These are phyloP conservation scores for Motacilla alba DNA, from an alignment of 2,113 vertebrate species.

Conservation along the genomic window DNA sequence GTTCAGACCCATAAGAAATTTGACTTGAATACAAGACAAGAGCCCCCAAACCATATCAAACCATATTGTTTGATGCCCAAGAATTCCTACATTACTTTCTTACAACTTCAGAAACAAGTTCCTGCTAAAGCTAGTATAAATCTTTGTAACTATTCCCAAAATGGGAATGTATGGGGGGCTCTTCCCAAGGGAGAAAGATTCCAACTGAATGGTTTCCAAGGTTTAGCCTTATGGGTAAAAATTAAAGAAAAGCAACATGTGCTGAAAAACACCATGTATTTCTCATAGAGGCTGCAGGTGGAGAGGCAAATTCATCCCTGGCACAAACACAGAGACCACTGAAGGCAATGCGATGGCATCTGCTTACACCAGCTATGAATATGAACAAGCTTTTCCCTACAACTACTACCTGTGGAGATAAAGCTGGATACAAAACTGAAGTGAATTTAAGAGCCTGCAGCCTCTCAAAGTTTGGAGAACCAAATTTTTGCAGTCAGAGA, in stretches of 20 bases:
- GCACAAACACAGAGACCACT: background rate
- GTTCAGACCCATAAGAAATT: background rate
- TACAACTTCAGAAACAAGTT: background rate
- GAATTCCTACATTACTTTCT: background rate
- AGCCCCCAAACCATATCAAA: background rate
- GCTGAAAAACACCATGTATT: background rate
- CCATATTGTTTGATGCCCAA: background rate
- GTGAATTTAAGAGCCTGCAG: background rate
- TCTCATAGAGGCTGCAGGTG: background rate
- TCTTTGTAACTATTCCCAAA: background rate
- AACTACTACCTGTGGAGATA: background rate
- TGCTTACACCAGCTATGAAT: background rate
- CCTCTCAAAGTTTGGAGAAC: background rate
- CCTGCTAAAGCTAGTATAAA: background rate
- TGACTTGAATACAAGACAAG: background rate
- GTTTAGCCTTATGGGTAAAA: background rate
- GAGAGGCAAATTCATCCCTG: background rate
- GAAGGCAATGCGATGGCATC: background rate
- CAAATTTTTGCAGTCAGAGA: background rate
- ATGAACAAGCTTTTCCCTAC: background rate
- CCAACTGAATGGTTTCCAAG: background rate
- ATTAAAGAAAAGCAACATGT: background rate
- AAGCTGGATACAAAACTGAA: background rate
- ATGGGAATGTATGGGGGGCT: background rate
- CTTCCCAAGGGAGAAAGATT: background rate